Base-by-base conservation (phyloP, 1,140 invertebrate species). In the Drosophila pandora region DNA sequence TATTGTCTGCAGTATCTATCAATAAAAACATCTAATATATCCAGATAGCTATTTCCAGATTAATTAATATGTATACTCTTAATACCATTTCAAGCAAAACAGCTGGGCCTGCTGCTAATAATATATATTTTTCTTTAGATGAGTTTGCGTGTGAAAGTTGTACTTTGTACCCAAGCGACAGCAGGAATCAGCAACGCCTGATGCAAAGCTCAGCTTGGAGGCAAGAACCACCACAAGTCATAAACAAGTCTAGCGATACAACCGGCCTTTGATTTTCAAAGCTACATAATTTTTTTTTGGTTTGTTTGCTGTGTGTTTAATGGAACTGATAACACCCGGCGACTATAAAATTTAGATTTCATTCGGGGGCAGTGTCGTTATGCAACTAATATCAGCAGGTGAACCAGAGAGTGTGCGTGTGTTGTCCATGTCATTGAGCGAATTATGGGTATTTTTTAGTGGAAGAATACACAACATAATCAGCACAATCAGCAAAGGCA, bases 121-220 rank as follows among this genome's bases (percentile, higher is more conserved):
- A 17, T 22, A 53, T 12, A 37, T 5, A 64, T 22, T 25, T 37
- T 7, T 17, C 23, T 47, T 10, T 67, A 39, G 17, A 56, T 49
- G 41, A 32, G 43, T 49, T 59, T 70, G 25, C 28, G 39, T 12
- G 37, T 41, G 30, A 55, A 72, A 34, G 23, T 63, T 80, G 81
- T 78, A 85, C 81, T 85, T 85, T 85, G 81, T 52, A 74, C 80
- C 34, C 60, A 25, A 17, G 17, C 52, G 23, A 30, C 34, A 22
- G 47, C 63, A 45, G 28, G 12, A 23, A 41, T 13, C 23, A 55
- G 25, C 39, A 22, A 53, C 30, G 30, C n/a, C n/a, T 28, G 45
- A 54, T 47, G 53, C 43, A 71, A 84, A 84, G 76, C 81, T 74
- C 17, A 60, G 77, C 77, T 84, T 87, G 50, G 28, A n/a, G 53